A percentile compares a stretch with the other conserved stretches of the same genome.
Evolutionary conservation across 2,888 invertebrate species (phyloP).

Genomic region (Baccha elongata): DNA sequence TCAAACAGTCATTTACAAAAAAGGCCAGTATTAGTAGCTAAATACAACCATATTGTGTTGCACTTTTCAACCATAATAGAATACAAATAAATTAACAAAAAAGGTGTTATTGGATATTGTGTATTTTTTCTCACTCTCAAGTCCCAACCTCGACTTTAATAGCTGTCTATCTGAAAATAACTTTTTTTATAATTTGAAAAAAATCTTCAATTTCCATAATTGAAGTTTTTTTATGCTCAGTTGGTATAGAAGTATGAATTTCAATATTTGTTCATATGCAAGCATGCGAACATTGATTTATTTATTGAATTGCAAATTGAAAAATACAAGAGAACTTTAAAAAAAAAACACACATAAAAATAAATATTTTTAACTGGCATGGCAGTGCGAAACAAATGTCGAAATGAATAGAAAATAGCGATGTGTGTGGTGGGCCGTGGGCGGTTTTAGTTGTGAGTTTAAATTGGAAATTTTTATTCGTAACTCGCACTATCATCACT

Average conservation of each 20-base stretch:
- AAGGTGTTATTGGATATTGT: too few species aligned
- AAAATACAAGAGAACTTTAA: conserved; percentile 21
- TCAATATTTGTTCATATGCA: conserved; percentile 51
- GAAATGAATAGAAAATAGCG: background rate
- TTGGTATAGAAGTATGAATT: conserved; percentile 20
- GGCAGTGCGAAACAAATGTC: background rate
- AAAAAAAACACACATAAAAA: too few species aligned
- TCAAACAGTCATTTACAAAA: too few species aligned
- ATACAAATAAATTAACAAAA: too few species aligned
- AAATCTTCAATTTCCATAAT: conserved; percentile 11
- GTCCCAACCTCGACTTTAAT: too few species aligned
- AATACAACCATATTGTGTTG: too few species aligned
- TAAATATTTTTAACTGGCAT: too few species aligned
- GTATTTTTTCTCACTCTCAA: too few species aligned
- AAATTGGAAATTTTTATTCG: conserved; percentile 13
- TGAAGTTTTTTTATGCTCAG: conserved; percentile 14
- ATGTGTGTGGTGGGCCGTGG: background rate
- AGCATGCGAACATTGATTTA: conserved; percentile 41
- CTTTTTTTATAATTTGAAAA: too few species aligned
- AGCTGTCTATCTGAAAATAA: too few species aligned
- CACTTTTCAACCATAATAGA: too few species aligned
- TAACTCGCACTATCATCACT: conserved; percentile 29
- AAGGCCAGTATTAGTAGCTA: too few species aligned
- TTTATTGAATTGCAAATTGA: conserved; percentile 43
- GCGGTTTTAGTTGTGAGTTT: background rate